Conservation (phyloP, 2,113 vertebrate species). For the Rhinopithecus roxellana region DNA sequence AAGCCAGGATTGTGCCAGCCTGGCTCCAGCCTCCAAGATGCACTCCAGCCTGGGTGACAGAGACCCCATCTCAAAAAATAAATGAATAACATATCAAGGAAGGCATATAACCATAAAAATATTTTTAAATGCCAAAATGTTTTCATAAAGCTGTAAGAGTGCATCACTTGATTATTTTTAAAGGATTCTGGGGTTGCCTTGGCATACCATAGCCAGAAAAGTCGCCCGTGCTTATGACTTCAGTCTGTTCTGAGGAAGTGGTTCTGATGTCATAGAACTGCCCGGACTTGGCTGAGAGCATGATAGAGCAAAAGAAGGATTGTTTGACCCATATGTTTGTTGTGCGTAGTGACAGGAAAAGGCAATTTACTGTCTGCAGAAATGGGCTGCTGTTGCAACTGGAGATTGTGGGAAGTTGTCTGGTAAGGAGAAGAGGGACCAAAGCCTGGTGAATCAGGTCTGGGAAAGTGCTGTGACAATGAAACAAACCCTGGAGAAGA, state of each 20-base stretch:
- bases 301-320: not conserved
- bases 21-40: too few relatives aligned
- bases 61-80: too few relatives aligned
- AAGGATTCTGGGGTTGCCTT: not conserved
- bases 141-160: not conserved
- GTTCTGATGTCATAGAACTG: not conserved
- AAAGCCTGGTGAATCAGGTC: not conserved
- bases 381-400: not conserved
- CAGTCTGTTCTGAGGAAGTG: not conserved
- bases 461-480: not conserved
- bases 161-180: not conserved
- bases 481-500: not conserved
- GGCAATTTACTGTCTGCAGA: not conserved
- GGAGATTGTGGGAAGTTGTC: not conserved
- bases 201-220: not conserved
- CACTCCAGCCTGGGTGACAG: too few relatives aligned
- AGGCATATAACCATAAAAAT: not conserved
- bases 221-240: not conserved
- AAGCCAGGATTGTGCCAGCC: too few relatives aligned
- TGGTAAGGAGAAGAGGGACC: not conserved
- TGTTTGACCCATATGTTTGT: not conserved
- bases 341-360: not conserved
- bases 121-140: not conserved
- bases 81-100: not conserved
- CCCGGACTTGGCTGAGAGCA: not conserved